Evolutionary conservation across 2,113 vertebrate genomes (phyloP).

Genomic region (Callorhinus ursinus): DNA sequence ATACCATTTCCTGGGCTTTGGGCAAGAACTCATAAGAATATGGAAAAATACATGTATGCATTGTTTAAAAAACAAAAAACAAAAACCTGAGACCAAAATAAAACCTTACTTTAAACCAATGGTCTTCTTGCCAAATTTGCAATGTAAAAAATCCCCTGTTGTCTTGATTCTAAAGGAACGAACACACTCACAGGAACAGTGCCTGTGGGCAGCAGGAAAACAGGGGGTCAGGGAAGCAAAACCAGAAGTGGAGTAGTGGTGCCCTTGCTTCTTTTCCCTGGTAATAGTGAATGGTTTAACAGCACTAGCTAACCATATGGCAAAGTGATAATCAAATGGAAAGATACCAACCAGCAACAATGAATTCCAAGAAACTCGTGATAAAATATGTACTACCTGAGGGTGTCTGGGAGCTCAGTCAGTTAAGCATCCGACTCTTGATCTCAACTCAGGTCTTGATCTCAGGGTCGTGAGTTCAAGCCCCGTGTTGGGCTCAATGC

Average conservation of each 20-base stretch:
- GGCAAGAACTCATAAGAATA: not conserved
- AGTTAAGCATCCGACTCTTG: not conserved
- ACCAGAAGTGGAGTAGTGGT: not conserved
- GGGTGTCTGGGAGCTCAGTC: not conserved
- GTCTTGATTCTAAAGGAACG: not conserved
- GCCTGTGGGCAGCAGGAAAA: not conserved
- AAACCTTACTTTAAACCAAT: not conserved
- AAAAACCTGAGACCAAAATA: not conserved
- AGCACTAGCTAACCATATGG: not conserved
- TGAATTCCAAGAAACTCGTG: not conserved
- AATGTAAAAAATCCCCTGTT: not conserved
- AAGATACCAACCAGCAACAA: not conserved
- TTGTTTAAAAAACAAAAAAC: not conserved
- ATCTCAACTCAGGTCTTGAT: not conserved
- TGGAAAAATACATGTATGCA: not conserved
- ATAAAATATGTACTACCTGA: not conserved
- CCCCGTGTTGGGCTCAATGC: not conserved
- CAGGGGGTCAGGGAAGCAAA: not conserved
- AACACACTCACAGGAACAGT: not conserved
- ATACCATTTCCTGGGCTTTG: not conserved
- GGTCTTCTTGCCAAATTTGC: not conserved
- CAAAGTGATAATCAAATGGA: not conserved
- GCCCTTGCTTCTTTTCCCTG: not conserved
- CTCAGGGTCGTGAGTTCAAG: not conserved
- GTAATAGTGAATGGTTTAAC: not conserved